Evolutionary conservation across 2,888 invertebrate genomes (phyloP).

Genomic region (Heliconius cydno): DNA sequence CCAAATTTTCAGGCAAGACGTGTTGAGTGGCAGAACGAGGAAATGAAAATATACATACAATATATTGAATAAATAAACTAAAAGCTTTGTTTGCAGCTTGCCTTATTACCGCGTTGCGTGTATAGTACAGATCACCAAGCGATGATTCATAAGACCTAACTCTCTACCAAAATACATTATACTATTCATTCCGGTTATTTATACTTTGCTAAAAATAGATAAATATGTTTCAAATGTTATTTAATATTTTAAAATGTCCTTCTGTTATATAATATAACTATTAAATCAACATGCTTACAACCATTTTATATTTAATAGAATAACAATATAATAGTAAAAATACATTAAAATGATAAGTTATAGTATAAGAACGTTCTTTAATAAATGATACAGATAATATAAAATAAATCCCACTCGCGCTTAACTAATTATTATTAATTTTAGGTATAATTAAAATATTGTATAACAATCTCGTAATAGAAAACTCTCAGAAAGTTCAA

Average conservation of each 20-base stretch:
- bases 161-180: slow-evolving; percentile 14
- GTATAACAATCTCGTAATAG: not conserved
- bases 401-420: not conserved
- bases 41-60: too few species aligned
- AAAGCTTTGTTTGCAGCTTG: not conserved
- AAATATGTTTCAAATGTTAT: not conserved
- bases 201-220: slow-evolving; percentile 5
- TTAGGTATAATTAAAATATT: not conserved
- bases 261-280: not conserved
- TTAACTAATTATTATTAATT: not conserved
- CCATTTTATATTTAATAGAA: too few species aligned
- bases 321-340: too few species aligned
- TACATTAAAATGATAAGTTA: not conserved
- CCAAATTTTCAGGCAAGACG: too few species aligned
- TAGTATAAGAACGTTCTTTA: not conserved
- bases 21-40: too few species aligned
- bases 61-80: too few species aligned
- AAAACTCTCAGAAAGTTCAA: slow-evolving; percentile 10
- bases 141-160: slow-evolving; percentile 38
- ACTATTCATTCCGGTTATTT: not conserved
- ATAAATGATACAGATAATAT: not conserved
- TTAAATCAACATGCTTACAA: not conserved
- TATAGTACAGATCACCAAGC: slow-evolving; percentile 23
- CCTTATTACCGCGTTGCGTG: slow-evolving; percentile 20
- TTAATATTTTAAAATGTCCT: too few species aligned